Evolutionary conservation across 2,888 invertebrate species (phyloP).

Genomic region (Acrocyrtus sp.): DNA sequence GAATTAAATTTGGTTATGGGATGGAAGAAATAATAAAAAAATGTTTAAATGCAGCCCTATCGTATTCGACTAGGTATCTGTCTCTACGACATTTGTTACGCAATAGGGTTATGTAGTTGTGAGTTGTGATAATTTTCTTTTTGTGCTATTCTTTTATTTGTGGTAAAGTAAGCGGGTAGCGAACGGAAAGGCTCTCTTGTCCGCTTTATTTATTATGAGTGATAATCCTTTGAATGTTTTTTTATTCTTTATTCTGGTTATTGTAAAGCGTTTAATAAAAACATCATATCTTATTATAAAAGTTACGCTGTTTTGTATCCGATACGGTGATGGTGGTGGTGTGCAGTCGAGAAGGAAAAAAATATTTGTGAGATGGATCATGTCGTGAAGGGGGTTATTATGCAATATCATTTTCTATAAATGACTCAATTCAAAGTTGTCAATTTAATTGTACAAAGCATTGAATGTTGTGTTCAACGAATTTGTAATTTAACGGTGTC

Average conservation of each 20-base stretch:
- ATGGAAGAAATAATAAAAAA: background rate
- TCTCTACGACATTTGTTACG: conserved; percentile 3
- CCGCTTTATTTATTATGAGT: conserved; percentile 1
- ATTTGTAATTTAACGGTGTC: conserved; percentile 40
- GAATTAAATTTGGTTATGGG: conserved; percentile 5
- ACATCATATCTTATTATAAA: too few species aligned
- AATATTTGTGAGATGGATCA: too few species aligned
- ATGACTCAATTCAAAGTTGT: conserved; percentile 30
- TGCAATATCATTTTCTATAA: conserved; percentile 15
- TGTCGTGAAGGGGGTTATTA: too few species aligned
- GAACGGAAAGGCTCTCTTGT: background rate
- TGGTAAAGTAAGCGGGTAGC: background rate
- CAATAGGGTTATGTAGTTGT: conserved; percentile 14
- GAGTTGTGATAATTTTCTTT: conserved; percentile 7
- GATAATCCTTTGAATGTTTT: too few species aligned
- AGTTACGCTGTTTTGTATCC: too few species aligned
- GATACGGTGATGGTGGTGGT: too few species aligned
- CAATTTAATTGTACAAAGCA: conserved; percentile 13
- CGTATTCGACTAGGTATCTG: too few species aligned
- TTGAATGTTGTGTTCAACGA: conserved; percentile 1
- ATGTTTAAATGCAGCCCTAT: too few species aligned
- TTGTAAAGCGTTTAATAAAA: too few species aligned
- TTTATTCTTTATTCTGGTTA: too few species aligned
- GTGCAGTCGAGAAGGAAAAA: too few species aligned
- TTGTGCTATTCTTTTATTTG: too few species aligned